These are phyloP conservation scores for Labroides dimidiatus DNA, from an alignment of 2,797 vertebrate genomes.

Conservation along the genomic window DNA sequence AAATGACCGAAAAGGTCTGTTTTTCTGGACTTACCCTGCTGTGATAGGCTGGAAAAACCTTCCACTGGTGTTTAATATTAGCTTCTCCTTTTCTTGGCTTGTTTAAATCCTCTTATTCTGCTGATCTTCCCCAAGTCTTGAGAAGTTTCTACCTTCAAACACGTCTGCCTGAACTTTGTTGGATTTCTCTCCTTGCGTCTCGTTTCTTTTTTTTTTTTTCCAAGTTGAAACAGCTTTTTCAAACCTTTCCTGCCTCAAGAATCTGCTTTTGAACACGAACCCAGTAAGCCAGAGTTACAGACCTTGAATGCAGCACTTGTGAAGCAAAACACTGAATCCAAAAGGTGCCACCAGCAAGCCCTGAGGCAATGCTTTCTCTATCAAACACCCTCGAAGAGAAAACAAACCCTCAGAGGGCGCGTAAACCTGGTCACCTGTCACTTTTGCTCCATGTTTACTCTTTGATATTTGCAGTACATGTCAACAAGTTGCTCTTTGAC, in stretches of 20 bases:
- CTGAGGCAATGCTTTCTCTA: constrained; percentile 18
- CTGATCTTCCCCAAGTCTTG: too few relatives aligned
- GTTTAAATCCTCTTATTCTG: background rate
- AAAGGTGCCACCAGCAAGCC: constrained; percentile 35
- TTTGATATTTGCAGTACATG: constrained; percentile 38
- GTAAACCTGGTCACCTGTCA: constrained; percentile 34
- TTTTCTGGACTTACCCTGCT: background rate
- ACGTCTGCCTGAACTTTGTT: background rate
- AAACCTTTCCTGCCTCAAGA: constrained; percentile 16
- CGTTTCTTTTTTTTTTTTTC: constrained; percentile 9
- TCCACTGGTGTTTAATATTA: too few relatives aligned
- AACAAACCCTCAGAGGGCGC: constrained; percentile 6
- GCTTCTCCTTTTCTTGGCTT: background rate
- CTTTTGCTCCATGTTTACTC: constrained; percentile 37
- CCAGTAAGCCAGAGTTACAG: constrained; percentile 10
- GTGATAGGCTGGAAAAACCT: background rate
- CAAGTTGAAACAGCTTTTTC: constrained; percentile 9
- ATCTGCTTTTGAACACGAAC: constrained; percentile 7
- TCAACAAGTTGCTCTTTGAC: constrained; percentile 20
- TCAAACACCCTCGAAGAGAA: constrained; percentile 7
- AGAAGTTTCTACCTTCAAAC: background rate
- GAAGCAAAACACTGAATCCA: constrained; percentile 8
- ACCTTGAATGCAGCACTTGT: constrained; percentile 1
- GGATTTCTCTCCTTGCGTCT: background rate
- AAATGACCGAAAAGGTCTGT: background rate